Evolutionary conservation across 1,140 invertebrate genomes (phyloP).

Genomic region (Drosophila arizonae): DNA sequence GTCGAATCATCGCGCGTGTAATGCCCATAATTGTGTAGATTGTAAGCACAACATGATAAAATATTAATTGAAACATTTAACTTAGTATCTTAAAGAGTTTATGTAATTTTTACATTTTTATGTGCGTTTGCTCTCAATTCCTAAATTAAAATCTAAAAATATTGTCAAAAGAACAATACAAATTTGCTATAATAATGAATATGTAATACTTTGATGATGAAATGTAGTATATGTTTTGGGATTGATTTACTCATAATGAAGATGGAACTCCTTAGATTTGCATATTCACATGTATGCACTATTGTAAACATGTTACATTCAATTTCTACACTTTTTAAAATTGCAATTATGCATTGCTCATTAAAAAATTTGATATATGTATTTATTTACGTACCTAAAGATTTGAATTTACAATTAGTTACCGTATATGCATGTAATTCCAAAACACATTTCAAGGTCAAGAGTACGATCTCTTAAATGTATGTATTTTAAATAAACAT

Average conservation of each 20-base stretch:
- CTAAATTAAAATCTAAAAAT: conserved; percentile 7
- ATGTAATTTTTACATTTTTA: conserved; percentile 23
- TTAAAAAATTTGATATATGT: conserved; percentile 5
- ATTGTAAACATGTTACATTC: not conserved
- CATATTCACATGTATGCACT: conserved; percentile 2
- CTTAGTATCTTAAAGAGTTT: conserved; percentile 22
- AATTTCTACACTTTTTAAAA: not conserved
- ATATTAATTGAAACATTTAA: conserved; percentile 2
- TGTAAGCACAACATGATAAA: not conserved
- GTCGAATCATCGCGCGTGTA: not conserved
- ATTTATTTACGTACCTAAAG: conserved; percentile 2
- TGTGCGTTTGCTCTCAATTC: conserved; percentile 20
- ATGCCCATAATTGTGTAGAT: not conserved
- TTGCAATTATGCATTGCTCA: conserved; percentile 2
- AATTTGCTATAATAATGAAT: not conserved
- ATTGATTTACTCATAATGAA: conserved; percentile 3
- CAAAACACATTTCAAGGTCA: not conserved
- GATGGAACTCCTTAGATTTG: not conserved
- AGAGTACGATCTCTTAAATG: conserved; percentile 2
- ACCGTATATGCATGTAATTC: conserved; percentile 5
- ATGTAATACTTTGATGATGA: not conserved
- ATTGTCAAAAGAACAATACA: conserved; percentile 23
- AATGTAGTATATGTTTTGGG: not conserved
- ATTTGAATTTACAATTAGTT: conserved; percentile 20
- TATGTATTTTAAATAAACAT: conserved; percentile 29